A percentile compares a stretch with the other conserved stretches of the same genome.
These are phyloP conservation scores for Buathra laborator DNA, from an alignment of 2,888 invertebrate genomes.

Conservation along the genomic window DNA sequence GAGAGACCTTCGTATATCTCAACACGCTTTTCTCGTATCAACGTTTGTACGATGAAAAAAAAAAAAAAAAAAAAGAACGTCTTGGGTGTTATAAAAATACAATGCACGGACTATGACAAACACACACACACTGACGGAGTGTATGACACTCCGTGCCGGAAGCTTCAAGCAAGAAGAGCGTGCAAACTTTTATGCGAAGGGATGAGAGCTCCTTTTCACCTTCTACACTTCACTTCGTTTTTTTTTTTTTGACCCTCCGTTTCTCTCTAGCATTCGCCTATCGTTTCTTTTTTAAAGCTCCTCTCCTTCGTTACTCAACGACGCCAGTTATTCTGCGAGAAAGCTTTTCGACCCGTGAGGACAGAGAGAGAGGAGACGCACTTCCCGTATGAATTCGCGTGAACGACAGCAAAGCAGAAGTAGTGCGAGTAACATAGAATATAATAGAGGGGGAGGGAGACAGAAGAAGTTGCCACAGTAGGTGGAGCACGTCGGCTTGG, in stretches of 20 bases:
- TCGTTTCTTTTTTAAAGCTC: slow-evolving; percentile 42
- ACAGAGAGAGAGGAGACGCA: slow-evolving; percentile 31
- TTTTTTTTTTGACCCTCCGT: slow-evolving; percentile 35
- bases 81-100: slow-evolving; percentile 8
- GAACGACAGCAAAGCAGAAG: slow-evolving; percentile 36
- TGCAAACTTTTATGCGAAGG: not conserved
- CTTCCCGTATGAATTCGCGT: slow-evolving; percentile 59
- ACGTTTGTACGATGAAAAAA: not conserved
- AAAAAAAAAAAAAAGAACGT: not conserved
- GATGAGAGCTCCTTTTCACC: slow-evolving; percentile 9
- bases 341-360: slow-evolving; percentile 29
- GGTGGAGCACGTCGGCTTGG: slow-evolving; percentile 51
- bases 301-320: slow-evolving; percentile 57
- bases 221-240: slow-evolving; percentile 7
- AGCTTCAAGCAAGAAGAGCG: slow-evolving; percentile 14
- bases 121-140: not conserved
- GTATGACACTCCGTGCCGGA: slow-evolving; percentile 1
- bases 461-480: slow-evolving; percentile 40
- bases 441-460: slow-evolving; percentile 8
- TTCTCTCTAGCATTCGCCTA: slow-evolving; percentile 13
- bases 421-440: slow-evolving; percentile 16
- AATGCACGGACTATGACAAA: not conserved
- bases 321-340: slow-evolving; percentile 41
- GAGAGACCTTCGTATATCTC: not conserved
- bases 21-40: slow-evolving; percentile 5